Base-by-base conservation (phyloP, 2,888 invertebrate species). In the Clostera curtula region DNA sequence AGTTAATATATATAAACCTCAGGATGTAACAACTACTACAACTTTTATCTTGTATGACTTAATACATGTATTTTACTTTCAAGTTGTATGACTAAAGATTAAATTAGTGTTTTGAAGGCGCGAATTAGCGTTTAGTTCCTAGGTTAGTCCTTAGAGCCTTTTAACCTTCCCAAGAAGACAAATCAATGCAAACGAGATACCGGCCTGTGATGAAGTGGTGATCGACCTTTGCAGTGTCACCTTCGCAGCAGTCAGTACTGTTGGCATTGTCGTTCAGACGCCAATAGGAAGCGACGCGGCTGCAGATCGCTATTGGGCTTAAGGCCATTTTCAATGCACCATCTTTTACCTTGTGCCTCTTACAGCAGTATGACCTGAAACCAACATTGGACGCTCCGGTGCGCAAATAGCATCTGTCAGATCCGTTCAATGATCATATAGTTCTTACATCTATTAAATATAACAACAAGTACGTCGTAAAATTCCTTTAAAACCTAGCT, bases 341-440 rank as follows among this genome's bases (percentile, higher is more conserved):
- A 83, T 83, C 82, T 82, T 79, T 83, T 75, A 75, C 83, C 83
- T 82, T 83, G 83, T 83, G 72, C 82, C 67, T 75, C 80, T 82
- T 83, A 75, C 62, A 55, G 61, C 60, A 51, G 63, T 65, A 58
- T 77, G 79, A 80, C 77, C 82, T 74, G 64, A 77, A 79, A 77
- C 62, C 49, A 37, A 38, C 49, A 48, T 42, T 43, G 40, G 40
- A 44, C 34, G 47, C 47, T 49, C 47, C 53, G 51, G 44, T 57
- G 46, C 50, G 43, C 48, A 51, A 55, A 49, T 51, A 56, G 36
- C 49, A 46, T 49, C 48, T 43, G 39, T 47, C n/a, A n/a, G n/a
- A 42, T 37, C 32, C 25, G 11, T 19, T n/a, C n/a, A n/a, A n/a
- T n/a, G n/a, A n/a, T n/a, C n/a, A n/a, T n/a, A n/a, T n/a, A n/a